Evolutionary conservation across 2,888 invertebrate genomes (phyloP), one percentile per base, ranked within the genome.

Genomic region (Hydrotaea cyrtoneurina): DNA sequence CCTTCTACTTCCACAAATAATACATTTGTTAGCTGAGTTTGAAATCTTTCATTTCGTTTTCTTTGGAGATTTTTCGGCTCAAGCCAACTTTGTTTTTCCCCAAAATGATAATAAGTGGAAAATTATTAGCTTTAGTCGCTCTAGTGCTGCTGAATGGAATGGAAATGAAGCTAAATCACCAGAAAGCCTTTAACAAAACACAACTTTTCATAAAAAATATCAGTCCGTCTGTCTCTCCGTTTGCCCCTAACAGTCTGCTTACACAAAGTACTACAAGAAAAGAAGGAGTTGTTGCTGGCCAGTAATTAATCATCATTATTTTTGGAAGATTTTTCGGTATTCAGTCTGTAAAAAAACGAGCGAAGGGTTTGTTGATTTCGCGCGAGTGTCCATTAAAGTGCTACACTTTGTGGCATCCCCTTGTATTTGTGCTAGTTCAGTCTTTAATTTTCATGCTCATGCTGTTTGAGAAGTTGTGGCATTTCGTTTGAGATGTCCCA

Each of bases 231-330:
- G 26, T 4, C 26, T 26, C 1, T 26, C 62, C 3, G 23, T 23
- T 26, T 59, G 23, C 23, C 15, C 13, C 31, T 31, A 7, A 4
- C 31, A 31, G 31, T 7, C 31, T 31, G 2, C 31, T 31, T 31
- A 31, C 2, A 2, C 7, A 31, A 31, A 31, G 31, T 31, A 31
- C 31, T 57, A 4, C n/a, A n/a, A n/a, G n/a, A 36, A 17, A 17
- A 36, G 36, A 64, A 36, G 31, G 43, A 66, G 66, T 62, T 62
- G 19, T 2, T 62, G 5, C 11, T 57, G n/a, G 10, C 13, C n/a
- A 66, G 43, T 66, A 66, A 66, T 66, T 66, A 66, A 66, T 66
- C 66, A 66, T 66, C 66, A 66, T 66, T 66, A 66, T 66, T 43
- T 66, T 66, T 17, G 19, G 26, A 66, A 66, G 66, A 66, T 66